Evolutionary conservation across 2,888 invertebrate genomes (phyloP).

Genomic region (Fabriciana adippe): DNA sequence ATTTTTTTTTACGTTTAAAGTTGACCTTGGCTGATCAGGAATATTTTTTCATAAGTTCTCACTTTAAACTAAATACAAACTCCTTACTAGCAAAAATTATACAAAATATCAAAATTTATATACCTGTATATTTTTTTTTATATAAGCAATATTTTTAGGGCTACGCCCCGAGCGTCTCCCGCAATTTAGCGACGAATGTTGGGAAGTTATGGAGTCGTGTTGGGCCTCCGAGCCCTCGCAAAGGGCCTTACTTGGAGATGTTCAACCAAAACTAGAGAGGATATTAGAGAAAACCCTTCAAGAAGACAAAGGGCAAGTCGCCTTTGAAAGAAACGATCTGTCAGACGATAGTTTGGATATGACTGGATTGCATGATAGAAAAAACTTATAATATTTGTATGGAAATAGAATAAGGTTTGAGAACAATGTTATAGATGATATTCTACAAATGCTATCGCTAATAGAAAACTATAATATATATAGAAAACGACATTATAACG

Average conservation of each 20-base stretch:
- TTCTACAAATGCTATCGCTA: too few species aligned
- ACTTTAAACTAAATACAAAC: too few species aligned
- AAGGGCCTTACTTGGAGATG: constrained; percentile 89
- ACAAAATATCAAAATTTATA: too few species aligned
- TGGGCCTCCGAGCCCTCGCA: constrained; percentile 89
- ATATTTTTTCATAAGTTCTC: too few species aligned
- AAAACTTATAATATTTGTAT: constrained; percentile 1
- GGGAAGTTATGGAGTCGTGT: constrained; percentile 92
- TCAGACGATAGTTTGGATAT: constrained; percentile 55
- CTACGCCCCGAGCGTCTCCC: constrained; percentile 90
- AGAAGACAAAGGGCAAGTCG: constrained; percentile 31
- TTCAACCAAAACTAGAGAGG: constrained; percentile 85
- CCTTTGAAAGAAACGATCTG: constrained; percentile 17
- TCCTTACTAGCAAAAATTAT: too few species aligned
- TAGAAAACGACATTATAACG: too few species aligned
- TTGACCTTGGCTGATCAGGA: too few species aligned
- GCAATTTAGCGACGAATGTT: constrained; percentile 89
- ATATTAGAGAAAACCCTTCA: constrained; percentile 60
- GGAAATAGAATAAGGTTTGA: too few species aligned
- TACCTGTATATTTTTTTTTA: too few species aligned
- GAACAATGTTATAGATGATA: too few species aligned
- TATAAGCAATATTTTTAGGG: constrained; percentile 72
- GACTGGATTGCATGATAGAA: constrained; percentile 47
- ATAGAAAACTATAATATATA: too few species aligned
- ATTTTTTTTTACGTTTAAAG: too few species aligned